phyloP scores from a whole-genome alignment of 2,888 invertebrate genomes.

The Ryuthela nishihirai region DNA sequence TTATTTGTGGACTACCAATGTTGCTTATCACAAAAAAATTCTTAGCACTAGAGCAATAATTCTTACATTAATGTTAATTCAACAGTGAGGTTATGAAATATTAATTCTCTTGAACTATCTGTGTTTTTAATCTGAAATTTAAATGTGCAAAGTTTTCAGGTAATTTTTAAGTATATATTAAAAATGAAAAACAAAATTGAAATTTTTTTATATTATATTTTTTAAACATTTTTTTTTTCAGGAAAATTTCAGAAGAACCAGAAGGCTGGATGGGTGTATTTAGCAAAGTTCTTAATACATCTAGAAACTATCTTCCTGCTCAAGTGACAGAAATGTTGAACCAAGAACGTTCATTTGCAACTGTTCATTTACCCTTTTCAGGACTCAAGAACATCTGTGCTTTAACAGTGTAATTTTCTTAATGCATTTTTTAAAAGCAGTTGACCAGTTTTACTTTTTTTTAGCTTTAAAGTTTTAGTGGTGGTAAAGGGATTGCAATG shows the following conservation, averaged over 20 bases:
- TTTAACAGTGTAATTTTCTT: conserved; percentile 13
- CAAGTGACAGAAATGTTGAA: conserved; percentile 24
- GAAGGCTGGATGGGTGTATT: conserved; percentile 28
- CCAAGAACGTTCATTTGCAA: conserved; percentile 22
- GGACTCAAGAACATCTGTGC: conserved; percentile 8
- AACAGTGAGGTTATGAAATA: too few relatives aligned
- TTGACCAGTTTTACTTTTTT: too few relatives aligned
- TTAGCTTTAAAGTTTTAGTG: too few relatives aligned
- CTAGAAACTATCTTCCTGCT: conserved; percentile 15
- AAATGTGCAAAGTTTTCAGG: too few relatives aligned
- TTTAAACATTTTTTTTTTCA: not conserved
- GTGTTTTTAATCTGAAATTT: too few relatives aligned
- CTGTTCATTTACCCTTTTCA: conserved; percentile 11
- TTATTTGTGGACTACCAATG: too few relatives aligned
- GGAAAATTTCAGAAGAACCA: conserved; percentile 3
- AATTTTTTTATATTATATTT: not conserved
- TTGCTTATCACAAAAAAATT: too few relatives aligned
- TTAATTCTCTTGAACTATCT: too few relatives aligned
- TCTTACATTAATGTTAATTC: too few relatives aligned
- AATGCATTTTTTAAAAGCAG: too few relatives aligned
- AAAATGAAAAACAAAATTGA: not conserved
- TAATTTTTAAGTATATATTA: not conserved
- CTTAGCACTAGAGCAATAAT: too few relatives aligned
- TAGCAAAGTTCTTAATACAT: conserved; percentile 12
- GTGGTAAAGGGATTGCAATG: too few relatives aligned